Evolutionary conservation across 53 echinoderm and acorn worm species (phyloP).

Genomic region (Pentamera pediparva): DNA sequence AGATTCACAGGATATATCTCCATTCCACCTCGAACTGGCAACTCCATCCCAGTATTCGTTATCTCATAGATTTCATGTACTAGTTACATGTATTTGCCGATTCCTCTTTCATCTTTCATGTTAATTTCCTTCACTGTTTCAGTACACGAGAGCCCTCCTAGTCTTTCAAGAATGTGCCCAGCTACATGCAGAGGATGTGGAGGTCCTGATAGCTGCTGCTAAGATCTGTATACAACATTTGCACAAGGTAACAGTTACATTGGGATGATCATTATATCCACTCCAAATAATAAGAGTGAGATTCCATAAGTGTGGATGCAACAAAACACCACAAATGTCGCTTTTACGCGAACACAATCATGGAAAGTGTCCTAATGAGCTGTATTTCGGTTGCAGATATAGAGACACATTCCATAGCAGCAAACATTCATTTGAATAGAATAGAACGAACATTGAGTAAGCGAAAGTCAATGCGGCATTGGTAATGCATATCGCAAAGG

Average conservation of each 20-base stretch:
- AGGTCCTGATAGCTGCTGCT: conserved; percentile 68
- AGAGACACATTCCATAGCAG: not conserved
- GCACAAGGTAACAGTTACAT: conserved; percentile 53
- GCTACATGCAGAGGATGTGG: conserved; percentile 60
- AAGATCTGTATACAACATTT: conserved; percentile 78
- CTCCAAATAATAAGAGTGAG: no score
- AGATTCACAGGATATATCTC: conserved; percentile 63
- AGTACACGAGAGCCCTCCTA: conserved; percentile 70
- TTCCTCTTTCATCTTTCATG: no score
- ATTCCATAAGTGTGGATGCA: no score
- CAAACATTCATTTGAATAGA: no score
- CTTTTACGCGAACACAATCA: not conserved
- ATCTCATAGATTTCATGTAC: no score
- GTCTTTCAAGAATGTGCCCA: conserved; percentile 71
- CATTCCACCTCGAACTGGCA: no score
- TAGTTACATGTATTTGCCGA: no score
- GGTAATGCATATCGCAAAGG: no score
- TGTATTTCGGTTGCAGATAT: not conserved
- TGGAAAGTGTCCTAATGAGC: not conserved
- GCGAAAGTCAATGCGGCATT: no score
- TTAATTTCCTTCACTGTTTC: conserved; percentile 3
- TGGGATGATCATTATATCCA: not conserved
- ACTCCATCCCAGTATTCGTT: no score
- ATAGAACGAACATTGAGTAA: no score
- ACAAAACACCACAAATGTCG: not conserved